Base-by-base conservation (phyloP, 2,797 vertebrate genomes). In the Hypotaenidia philippensis region DNA sequence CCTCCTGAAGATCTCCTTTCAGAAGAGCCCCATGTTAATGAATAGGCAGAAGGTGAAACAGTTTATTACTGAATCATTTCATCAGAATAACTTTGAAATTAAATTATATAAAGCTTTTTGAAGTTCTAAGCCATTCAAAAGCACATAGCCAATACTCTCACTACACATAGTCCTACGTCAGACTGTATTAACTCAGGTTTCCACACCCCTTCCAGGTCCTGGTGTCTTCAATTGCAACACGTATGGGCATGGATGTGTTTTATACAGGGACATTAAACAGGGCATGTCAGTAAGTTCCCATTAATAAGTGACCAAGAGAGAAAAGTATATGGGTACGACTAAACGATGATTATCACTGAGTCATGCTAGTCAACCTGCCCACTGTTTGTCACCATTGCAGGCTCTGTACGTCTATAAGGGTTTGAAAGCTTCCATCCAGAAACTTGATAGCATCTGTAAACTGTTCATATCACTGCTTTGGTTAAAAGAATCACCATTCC, bases 51-150 rank as follows among this genome's bases (percentile, higher is more conserved):
- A 77, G 47, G 36, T 36, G 11, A 68, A 79, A 59, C 34, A 80
- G 74, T 69, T 77, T 56, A 69, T 81, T 84, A 72, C 55, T 20
- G 45, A 63, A n/a, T 50, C 77, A 84, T 90, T 81, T 84, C 32
- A 89, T 41, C 64, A 83, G 19, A 45, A n/a, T 50, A 77, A 52
- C 63, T 79, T 75, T 53, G 38, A 87, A 76, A 55, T 89, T 76
- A 83, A 81, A 60, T 40, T 13, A 41, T 3, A 25, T 27, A 52
- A 69, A 84, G 56, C 60, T 77, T 92, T 92, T 47, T 87, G 83
- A 95, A 84, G 79, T 91, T 81, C 27, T 77, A 90, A 77, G 52
- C 92, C 74, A 64, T 55, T 90, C 50, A 83, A 64, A 66, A 82
- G 64, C 50, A 59, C 32, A 40, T 5, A 64, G 40, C 57, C 68